Base-by-base conservation (phyloP, 2,888 invertebrate species). In the Serripes groenlandicus region DNA sequence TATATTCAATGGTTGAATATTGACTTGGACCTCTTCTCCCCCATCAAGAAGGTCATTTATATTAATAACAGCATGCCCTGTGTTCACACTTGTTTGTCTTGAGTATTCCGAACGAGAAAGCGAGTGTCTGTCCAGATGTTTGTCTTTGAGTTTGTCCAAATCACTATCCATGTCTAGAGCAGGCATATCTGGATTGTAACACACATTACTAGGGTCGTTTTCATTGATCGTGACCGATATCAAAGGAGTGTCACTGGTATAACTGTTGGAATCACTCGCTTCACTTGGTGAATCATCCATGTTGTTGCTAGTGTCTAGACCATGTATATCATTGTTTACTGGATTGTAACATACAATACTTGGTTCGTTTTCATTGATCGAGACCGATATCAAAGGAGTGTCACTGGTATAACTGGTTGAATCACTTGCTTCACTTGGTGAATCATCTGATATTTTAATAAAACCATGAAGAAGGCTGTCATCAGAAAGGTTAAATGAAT, bases 161-260 rank as follows among this genome's bases (percentile, higher is more conserved):
- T 56, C 28, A 56, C 56, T 11, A 11, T 1, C 23, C 2, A 56
- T 26, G 23, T 56, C 49, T 21, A 49, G 49, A n/a, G n/a, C n/a
- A n/a, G n/a, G n/a, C n/a, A n/a, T n/a, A n/a, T n/a, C n/a, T n/a
- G n/a, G n/a, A n/a, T n/a, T n/a, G n/a, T n/a, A n/a, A n/a, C n/a
- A n/a, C n/a, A n/a, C n/a, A n/a, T n/a, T n/a, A n/a, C n/a, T n/a
- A n/a, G n/a, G n/a, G n/a, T n/a, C n/a, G n/a, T n/a, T n/a, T n/a
- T n/a, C n/a, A n/a, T n/a, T n/a, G n/a, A n/a, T n/a, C n/a, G n/a
- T n/a, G n/a, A n/a, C n/a, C n/a, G n/a, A n/a, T 26, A 72, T 35
- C 21, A 73, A 58, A 18, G 80, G 80, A 18, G 75, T 71, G 4
- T 80, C 75, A 34, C 80, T 80, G 49, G 66, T 71, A 54, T 69